Evolutionary conservation across 1,140 invertebrate genomes (phyloP).

Genomic region (Frieseomelitta varia): DNA sequence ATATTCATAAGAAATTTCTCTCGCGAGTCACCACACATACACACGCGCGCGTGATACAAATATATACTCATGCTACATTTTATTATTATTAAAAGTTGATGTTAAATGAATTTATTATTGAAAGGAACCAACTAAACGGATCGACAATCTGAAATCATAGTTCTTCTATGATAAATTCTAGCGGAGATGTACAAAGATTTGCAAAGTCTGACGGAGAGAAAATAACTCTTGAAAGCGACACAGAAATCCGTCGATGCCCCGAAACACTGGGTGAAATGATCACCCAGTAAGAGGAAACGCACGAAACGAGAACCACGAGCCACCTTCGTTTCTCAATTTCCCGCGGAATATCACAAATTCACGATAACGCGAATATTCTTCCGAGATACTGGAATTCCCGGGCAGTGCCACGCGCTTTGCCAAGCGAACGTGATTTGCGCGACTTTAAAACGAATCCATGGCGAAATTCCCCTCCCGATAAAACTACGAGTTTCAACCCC

Average conservation of each 20-base stretch:
- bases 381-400: background rate
- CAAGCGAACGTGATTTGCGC: slow-evolving; percentile 23
- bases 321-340: background rate
- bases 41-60: no score
- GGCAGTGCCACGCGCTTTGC: background rate
- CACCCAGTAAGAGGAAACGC: no score
- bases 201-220: no score
- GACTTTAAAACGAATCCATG: slow-evolving; percentile 7
- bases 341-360: background rate
- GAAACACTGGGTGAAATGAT: background rate
- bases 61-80: no score
- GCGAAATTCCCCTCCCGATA: slow-evolving; percentile 21
- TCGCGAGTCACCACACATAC: no score
- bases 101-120: no score
- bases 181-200: no score
- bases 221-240: background rate
- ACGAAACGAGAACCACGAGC: background rate
- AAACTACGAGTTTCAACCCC: slow-evolving; percentile 3
- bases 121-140: no score
- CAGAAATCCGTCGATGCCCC: background rate
- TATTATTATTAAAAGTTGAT: no score
- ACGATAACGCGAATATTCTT: background rate
- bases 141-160: no score
- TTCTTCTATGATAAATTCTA: no score
- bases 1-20: no score